Conservation (phyloP, 2,888 invertebrate genomes). For the Digitonthophagus gazella region DNA sequence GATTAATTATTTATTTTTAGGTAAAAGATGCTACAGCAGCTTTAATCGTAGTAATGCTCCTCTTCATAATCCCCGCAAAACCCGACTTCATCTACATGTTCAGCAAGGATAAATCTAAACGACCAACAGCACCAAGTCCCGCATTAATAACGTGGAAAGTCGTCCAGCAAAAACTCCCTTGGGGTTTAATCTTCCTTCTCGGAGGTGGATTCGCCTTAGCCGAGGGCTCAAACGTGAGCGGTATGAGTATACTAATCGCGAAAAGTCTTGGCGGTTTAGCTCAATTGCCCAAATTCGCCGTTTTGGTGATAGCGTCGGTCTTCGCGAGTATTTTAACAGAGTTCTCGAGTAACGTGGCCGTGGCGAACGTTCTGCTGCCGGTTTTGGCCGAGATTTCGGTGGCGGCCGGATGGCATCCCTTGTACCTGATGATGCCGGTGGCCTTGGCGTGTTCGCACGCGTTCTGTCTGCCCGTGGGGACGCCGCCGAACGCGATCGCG, state of each 20-base stretch:
- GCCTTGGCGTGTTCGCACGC: constrained; percentile 88
- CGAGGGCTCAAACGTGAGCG: constrained; percentile 77
- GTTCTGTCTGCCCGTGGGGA: constrained; percentile 92
- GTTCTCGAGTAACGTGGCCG: constrained; percentile 87
- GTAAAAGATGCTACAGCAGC: constrained; percentile 82
- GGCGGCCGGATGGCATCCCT: constrained; percentile 67
- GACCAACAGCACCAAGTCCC: constrained; percentile 64
- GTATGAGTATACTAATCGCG: constrained; percentile 75
- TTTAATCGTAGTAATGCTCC: constrained; percentile 75
- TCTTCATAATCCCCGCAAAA: constrained; percentile 81
- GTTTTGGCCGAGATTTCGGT: constrained; percentile 76
- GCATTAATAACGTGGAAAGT: constrained; percentile 82
- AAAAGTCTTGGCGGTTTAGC: constrained; percentile 65
- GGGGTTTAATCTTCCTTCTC: constrained; percentile 84
- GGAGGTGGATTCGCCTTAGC: constrained; percentile 92
- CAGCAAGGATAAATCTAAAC: constrained; percentile 56
- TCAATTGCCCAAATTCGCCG: constrained; percentile 61
- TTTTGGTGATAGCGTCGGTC: constrained; percentile 73
- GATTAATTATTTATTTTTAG: constrained; percentile 50
- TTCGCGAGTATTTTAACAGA: constrained; percentile 83
- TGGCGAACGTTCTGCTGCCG: constrained; percentile 84
- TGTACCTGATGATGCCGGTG: constrained; percentile 88
- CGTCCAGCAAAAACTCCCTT: constrained; percentile 81
- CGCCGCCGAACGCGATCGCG: constrained; percentile 93
- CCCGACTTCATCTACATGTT: constrained; percentile 73